phyloP scores from a whole-genome alignment of 2,113 vertebrate genomes.

The Chunga burmeisteri region DNA sequence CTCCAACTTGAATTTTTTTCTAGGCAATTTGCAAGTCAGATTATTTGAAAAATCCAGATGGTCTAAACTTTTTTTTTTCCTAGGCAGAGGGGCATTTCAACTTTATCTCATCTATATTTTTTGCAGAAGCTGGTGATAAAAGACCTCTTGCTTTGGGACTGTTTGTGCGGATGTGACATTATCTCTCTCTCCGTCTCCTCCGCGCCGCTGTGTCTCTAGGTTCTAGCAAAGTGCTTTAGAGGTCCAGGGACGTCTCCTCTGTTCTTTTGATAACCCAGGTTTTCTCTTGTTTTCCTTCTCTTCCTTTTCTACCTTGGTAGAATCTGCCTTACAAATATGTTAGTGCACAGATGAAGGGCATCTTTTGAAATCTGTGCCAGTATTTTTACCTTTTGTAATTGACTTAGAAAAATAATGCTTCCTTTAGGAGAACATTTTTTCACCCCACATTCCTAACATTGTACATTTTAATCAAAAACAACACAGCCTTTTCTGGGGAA shows the following conservation, averaged over 20 bases:
- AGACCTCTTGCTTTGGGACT: background rate
- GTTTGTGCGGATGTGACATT: background rate
- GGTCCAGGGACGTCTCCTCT: background rate
- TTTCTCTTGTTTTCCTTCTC: background rate
- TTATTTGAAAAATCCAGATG: constrained; percentile 10
- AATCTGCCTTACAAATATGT: background rate
- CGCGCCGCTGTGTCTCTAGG: background rate
- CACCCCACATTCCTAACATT: background rate
- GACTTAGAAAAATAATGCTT: background rate
- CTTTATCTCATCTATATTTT: background rate
- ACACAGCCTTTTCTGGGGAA: background rate
- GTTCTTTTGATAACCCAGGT: background rate
- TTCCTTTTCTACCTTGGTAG: background rate
- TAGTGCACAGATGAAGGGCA: background rate
- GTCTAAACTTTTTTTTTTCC: background rate
- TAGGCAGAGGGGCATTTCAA: background rate
- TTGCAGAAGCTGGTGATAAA: background rate
- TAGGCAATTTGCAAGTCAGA: constrained; percentile 39
- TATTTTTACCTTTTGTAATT: constrained; percentile 11
- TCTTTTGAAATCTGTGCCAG: background rate
- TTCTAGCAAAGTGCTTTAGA: background rate
- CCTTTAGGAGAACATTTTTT: background rate
- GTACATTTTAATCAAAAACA: background rate
- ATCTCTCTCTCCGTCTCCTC: background rate
- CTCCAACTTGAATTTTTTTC: background rate